Evolutionary conservation across 2,113 vertebrate species (phyloP), one percentile per base, ranked within the genome.

Genomic region (Tragelaphus strepsiceros): DNA sequence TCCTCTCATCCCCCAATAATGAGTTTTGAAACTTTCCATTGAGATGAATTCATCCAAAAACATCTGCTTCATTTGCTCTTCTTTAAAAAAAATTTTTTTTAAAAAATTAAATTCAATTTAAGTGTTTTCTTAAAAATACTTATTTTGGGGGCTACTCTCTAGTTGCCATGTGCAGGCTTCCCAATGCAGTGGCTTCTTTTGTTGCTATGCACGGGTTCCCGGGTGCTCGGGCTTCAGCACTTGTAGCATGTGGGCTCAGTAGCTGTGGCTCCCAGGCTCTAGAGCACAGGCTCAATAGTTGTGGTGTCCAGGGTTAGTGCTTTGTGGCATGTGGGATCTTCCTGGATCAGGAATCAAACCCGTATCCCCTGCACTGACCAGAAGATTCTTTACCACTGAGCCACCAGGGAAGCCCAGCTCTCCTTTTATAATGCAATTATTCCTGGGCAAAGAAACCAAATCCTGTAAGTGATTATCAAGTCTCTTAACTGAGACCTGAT

Each of bases 191-290:
- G 35, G 21, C 71, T 74, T 43, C 71, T 74, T 3, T n/a, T 1
- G 6, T 43, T 24, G 71, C 35, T 39, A 13, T 22, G 22, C 35
- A 22, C 0, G 1, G 17, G n/a, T 3, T 71, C 67, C 67, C 12
- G 67, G n/a, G n/a, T 22, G 67, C 67, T 39, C 1, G 35, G 35
- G 71, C 71, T 2, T 43, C 35, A 24, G 21, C 1, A 43, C 11
- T 1, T 39, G 35, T 13, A 14, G 35, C 35, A 0, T 4, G 19
- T 22, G 11, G 35, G 35, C 4, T 43, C 35, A 43, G 35, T 7
- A 3, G 11, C 35, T 39, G 35, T 22, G 67, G 35, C 21, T 74
- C 19, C n/a, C 67, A 12, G 19, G 35, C 10, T 74, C 64, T 21
- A 35, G 32, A 24, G 32, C 64, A 35, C 32, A 67, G n/a, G n/a